Evolutionary conservation across 1,140 invertebrate species (phyloP), one percentile per base, ranked within the genome.

Genomic region (Phymorhynchus buccinoides): DNA sequence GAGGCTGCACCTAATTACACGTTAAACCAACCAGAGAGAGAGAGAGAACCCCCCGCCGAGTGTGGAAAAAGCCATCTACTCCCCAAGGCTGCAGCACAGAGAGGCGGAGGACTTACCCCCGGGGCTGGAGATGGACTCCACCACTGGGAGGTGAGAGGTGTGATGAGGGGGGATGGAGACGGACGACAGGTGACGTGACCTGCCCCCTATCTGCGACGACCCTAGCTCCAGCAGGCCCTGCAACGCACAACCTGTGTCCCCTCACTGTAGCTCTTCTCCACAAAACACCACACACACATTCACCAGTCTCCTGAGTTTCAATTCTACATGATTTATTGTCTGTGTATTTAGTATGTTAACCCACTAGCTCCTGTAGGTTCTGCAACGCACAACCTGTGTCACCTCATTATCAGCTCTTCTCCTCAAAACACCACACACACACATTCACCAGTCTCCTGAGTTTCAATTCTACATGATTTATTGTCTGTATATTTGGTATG

Each of bases 61-160:
- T 52, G 27, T 52, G 42, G 18, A 18, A 81, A 4, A 9, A n/a
- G 12, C 22, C 14, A n/a, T 22, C 39, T 30, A 44, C 7, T 27
- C 22, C 80, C 9, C 6, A 52, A 52, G 52, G 44, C 9, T 52
- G 18, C 80, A n/a, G 18, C 16, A 81, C 22, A 52, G 32, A 12
- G 7, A 44, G 27, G 18, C 44, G 37, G 62, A 62, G 48, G 71
- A 68, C 39, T n/a, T 66, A 80, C 75, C 71, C 27, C 42, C 83
- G 68, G 86, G 83, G 82, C 86, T 87, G 1, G 80, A 27, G n/a
- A 87, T 87, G 27, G 75, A 79, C 68, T 87, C 86, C 3, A 87
- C 71, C 1, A 87, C 35, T 22, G 84, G 56, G 35, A 83, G 56
- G 66, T 83, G 81, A 27, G 80, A 32, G n/a, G n/a, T n/a, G n/a